Evolutionary conservation across 2,113 vertebrate genomes (phyloP).

Genomic region (Chelonoidis abingdonii): DNA sequence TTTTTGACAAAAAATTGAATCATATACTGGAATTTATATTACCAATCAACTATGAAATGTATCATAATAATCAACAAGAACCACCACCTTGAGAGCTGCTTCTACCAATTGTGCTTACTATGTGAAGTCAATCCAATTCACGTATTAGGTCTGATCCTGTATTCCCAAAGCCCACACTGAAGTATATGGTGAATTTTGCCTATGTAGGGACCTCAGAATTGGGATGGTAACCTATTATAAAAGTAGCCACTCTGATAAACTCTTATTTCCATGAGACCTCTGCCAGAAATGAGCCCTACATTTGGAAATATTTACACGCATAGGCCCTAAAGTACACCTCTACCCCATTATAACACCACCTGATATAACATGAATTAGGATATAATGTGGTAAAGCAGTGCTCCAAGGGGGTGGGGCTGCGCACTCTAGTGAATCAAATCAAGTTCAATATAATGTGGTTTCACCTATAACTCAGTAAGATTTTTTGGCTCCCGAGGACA

Average conservation of each 20-base stretch:
- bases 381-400: too few relatives aligned
- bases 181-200: neutral
- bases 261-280: too few relatives aligned
- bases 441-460: too few relatives aligned
- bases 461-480: too few relatives aligned
- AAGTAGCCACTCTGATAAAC: neutral
- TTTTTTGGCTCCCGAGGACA: too few relatives aligned
- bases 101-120: neutral
- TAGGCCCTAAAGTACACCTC: neutral
- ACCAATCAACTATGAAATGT: rapidly evolving
- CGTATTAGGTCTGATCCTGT: rapidly evolving
- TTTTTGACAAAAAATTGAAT: neutral
- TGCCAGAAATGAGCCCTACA: rapidly evolving
- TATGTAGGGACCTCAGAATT: neutral
- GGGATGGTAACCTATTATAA: neutral
- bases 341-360: too few relatives aligned
- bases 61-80: rapidly evolving
- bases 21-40: too few relatives aligned
- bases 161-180: neutral
- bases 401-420: too few relatives aligned
- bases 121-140: neutral
- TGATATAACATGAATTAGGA: too few relatives aligned
- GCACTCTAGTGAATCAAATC: too few relatives aligned
- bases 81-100: rapidly evolving
- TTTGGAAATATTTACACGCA: neutral